Evolutionary conservation across 30 jellyfish, hydroid and myxozoan species (phyloP).

Genomic region (Hydra vulgaris): DNA sequence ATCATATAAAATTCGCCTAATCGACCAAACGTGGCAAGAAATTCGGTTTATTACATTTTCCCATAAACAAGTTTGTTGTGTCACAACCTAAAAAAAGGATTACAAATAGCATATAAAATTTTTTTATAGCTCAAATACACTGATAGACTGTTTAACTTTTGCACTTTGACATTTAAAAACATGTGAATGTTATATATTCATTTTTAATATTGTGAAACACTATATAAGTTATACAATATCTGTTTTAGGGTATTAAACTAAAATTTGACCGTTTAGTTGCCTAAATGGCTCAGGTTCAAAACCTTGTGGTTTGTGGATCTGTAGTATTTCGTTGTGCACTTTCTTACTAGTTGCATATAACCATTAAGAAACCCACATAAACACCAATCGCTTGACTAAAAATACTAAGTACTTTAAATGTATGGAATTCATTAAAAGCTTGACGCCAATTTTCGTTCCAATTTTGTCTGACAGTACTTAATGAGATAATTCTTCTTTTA

Average conservation of each 20-base stretch:
- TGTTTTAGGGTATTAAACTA: too few relatives aligned
- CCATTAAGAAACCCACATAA: background rate
- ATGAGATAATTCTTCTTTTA: slow-evolving; percentile 22
- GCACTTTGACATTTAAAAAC: too few relatives aligned
- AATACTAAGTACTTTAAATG: slow-evolving; percentile 54
- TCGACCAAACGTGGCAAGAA: background rate
- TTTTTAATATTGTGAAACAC: too few relatives aligned
- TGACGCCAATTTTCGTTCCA: slow-evolving; percentile 33
- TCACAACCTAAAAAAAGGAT: slow-evolving; percentile 38
- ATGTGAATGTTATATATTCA: too few relatives aligned
- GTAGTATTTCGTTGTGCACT: too few relatives aligned
- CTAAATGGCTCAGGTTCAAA: too few relatives aligned
- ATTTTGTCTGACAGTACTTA: slow-evolving; percentile 24
- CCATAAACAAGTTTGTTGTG: slow-evolving; percentile 22
- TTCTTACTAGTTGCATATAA: background rate
- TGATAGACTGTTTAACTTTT: too few relatives aligned
- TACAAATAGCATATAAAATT: too few relatives aligned
- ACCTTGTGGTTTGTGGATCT: too few relatives aligned
- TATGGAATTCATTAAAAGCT: slow-evolving; percentile 50
- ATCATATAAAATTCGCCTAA: background rate
- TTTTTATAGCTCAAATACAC: background rate
- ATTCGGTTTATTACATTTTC: background rate
- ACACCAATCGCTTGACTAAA: too few relatives aligned
- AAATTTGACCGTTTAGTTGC: too few relatives aligned
- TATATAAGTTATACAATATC: too few relatives aligned